Base-by-base conservation (phyloP, 2,888 invertebrate genomes). In the Malthinus flaveolus region DNA sequence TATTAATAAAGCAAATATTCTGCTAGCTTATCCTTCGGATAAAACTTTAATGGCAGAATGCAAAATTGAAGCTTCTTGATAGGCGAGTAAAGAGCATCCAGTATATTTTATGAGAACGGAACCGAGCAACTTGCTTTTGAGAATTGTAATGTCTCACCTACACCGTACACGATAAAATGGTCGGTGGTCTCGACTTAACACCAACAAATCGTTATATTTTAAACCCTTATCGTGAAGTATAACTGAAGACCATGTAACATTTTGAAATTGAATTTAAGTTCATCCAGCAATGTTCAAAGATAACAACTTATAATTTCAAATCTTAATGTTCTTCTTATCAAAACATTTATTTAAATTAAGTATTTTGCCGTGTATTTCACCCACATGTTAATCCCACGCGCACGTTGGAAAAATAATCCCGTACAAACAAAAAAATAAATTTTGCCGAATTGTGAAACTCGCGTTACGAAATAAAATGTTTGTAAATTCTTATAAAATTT, bases 221-320 rank as follows among this genome's bases (percentile, higher is more conserved):
- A 44, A 56, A 55, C 59, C 61, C 69, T 76, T 76, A 76, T 76
- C 76, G 58, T 55, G 62, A 59, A 60, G 63, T 59, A 63, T 75
- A 74, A 75, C 71, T 69, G 72, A 66, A 71, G 73, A 68, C 71
- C 72, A 68, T 76, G 74, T 74, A 68, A 62, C 66, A 63, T 73
- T 68, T 73, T 75, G 75, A 76, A 78, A 78, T 78, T 77, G 77
- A 78, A 78, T 78, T 77, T 76, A 78, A 78, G 77, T 78, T 77
- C 77, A 78, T 23, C 23, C 23, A 77, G 73, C 72, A 72, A 73
- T 78, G 78, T 78, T 71, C 64, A 66, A 23, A 71, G 77, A 77
- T 77, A 78, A 72, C 44, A 39, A 71, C 69, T 70, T 61, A 63
- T 59, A 63, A 67, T 64, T 64, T 61, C 59, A 56, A 23, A 78